Percentiles rank a stretch among this genome's conserved stretches.
Evolutionary conservation across 2,888 invertebrate genomes (phyloP).

Genomic region (Phaonia tiefii): DNA sequence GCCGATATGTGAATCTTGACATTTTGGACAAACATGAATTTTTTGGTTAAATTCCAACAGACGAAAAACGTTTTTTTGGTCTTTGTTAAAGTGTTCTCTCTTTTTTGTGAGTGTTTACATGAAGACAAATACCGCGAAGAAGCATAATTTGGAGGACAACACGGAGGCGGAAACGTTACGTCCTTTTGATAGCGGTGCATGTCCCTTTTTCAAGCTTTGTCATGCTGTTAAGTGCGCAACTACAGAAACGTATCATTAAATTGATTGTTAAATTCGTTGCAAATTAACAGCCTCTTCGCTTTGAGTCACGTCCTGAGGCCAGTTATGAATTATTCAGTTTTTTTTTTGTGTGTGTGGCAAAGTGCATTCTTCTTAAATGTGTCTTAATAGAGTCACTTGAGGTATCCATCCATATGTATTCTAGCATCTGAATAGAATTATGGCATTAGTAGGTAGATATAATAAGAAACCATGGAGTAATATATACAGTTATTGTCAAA

Average conservation of each 20-base stretch:
- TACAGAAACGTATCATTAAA: constrained; percentile 1
- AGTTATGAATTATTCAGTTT: no score
- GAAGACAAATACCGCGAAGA: not conserved
- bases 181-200: not conserved
- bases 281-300: constrained; percentile 14
- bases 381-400: no score
- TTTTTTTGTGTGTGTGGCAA: not conserved
- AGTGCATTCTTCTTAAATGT: not conserved
- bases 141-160: not conserved
- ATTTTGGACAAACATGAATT: constrained; percentile 1
- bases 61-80: constrained; percentile 15
- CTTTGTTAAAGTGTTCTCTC: not conserved
- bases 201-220: not conserved
- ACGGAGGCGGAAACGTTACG: constrained; percentile 13
- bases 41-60: not conserved
- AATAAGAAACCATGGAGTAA: no score
- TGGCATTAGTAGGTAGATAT: no score
- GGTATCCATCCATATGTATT: no score
- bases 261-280: constrained; percentile 2
- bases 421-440: no score
- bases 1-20: constrained; percentile 32
- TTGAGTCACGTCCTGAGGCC: not conserved
- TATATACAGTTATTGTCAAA: no score
- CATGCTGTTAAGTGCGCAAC: not conserved
- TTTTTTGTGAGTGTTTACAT: no score